Evolutionary conservation across 2,888 invertebrate genomes (phyloP), one percentile per base, ranked within the genome.

Genomic region (Leptopilina drosophilae): DNA sequence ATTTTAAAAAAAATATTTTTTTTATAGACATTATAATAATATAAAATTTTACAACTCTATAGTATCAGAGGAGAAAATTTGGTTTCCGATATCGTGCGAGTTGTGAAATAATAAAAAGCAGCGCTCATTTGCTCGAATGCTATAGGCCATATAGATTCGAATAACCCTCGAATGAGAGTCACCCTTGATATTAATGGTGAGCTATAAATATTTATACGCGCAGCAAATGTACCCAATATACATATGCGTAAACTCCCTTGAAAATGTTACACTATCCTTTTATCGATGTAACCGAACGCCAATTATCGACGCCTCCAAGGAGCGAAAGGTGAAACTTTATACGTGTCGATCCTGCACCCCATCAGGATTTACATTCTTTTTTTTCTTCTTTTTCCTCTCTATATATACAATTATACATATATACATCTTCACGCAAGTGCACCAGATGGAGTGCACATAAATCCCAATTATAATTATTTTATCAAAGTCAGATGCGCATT

Each of bases 261-360:
- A 80, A 78, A 82, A 80, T 82, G 86, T 86, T 81, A 87, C 79
- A 77, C 80, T 88, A 87, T 86, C 86, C 86, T 86, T 88, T 89
- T 87, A 89, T 87, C 87, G 88, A 80, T 85, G 91, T 90, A 91
- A 91, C 90, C 87, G 79, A 88, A 91, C 85, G 88, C 91, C 91
- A 91, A 91, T 91, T 91, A 91, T 88, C 88, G 90, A 87, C 80
- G 87, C 84, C 87, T 88, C 88, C 83, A 83, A 87, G 87, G 86
- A 87, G 81, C 82, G 89, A 87, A 89, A 90, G 83, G 78, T 80
- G 91, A 90, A 85, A 89, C 87, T 80, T 40, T 78, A 84, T 84
- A 80, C 56, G 26, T 42, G 56, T 53, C 12, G 56, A 73, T 56
- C 56, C 73, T 53, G 20, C n/a, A 20, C 33, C 62, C 62, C 62